Percentiles rank a stretch among this genome's conserved stretches.
phyloP scores from a whole-genome alignment of 2,888 invertebrate genomes.

The Thumatha senex region DNA sequence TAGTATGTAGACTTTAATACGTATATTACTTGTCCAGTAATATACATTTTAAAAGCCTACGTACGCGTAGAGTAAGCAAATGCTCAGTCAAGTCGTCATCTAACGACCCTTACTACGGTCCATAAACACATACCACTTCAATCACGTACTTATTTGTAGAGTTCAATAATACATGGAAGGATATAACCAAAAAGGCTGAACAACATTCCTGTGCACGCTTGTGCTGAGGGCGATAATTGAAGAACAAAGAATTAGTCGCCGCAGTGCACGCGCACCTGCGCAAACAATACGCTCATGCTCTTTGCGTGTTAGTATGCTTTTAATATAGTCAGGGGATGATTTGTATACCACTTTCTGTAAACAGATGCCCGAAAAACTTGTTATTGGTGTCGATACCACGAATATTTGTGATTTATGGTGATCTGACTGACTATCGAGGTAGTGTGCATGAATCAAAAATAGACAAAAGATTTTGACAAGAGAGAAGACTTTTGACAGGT shows the following conservation, averaged over 20 bases:
- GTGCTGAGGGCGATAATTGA: conserved; percentile 68
- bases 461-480: too few species aligned
- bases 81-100: too few species aligned
- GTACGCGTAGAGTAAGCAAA: too few species aligned
- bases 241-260: conserved; percentile 66
- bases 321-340: not conserved
- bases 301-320: conserved; percentile 63
- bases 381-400: not conserved
- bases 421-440: too few species aligned
- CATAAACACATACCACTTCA: not conserved
- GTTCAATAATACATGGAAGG: conserved; percentile 10
- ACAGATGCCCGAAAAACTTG: not conserved
- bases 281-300: conserved; percentile 69
- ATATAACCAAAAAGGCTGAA: conserved; percentile 19
- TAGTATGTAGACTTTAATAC: too few species aligned
- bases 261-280: conserved; percentile 66
- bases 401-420: too few species aligned
- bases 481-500: too few species aligned
- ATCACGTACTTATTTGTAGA: not conserved
- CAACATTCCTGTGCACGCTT: conserved; percentile 43
- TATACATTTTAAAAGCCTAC: too few species aligned
- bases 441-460: too few species aligned
- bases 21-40: too few species aligned
- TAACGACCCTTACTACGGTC: too few species aligned
- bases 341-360: not conserved